Percentiles rank a stretch among this genome's conserved stretches.
phyloP scores from a whole-genome alignment of 2,113 vertebrate species.

The Otolemur garnettii region DNA sequence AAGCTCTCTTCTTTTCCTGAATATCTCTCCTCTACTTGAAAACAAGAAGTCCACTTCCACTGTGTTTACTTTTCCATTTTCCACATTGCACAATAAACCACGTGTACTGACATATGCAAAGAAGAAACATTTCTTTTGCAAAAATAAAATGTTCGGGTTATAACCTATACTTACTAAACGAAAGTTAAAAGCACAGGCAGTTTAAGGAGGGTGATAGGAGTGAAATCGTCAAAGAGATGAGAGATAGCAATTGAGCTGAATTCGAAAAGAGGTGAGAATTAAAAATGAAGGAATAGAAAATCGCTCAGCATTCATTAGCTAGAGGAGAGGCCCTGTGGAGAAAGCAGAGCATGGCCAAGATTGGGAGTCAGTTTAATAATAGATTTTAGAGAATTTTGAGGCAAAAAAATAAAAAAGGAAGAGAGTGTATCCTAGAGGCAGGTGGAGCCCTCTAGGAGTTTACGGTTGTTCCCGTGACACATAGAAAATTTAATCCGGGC shows the following conservation, averaged over 20 bases:
- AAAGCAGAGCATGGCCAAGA: background rate
- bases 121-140: constrained; percentile 10
- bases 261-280: constrained; percentile 9
- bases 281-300: background rate
- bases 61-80: background rate
- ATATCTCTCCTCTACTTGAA: background rate
- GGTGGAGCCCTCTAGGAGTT: background rate
- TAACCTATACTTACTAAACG: background rate
- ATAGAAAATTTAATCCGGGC: background rate
- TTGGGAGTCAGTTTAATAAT: background rate
- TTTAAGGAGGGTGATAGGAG: background rate
- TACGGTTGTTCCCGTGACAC: background rate
- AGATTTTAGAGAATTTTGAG: background rate
- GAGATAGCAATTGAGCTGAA: background rate
- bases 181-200: background rate
- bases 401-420: background rate
- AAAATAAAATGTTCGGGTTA: background rate
- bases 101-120: background rate
- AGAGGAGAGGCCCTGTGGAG: background rate
- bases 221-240: background rate
- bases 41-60: background rate
- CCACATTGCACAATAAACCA: background rate
- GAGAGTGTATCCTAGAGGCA: background rate
- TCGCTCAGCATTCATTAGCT: background rate
- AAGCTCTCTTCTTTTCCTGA: background rate